A percentile compares a stretch with the other conserved stretches of the same genome.
Evolutionary conservation across 2,113 vertebrate genomes (phyloP).

Genomic region (Lamprotornis superbus): DNA sequence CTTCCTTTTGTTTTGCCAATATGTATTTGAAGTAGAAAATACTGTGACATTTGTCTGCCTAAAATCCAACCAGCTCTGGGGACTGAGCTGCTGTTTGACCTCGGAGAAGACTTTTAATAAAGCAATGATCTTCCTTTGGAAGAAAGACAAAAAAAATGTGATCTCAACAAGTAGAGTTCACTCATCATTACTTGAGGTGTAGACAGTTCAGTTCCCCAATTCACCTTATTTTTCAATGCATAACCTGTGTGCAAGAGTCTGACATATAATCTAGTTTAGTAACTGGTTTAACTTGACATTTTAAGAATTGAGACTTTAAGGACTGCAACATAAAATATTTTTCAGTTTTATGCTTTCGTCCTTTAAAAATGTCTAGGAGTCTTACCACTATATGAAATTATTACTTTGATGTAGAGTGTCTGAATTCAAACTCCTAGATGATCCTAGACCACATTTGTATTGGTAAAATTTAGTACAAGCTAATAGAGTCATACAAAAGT

Average conservation of each 20-base stretch:
- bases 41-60: neutral
- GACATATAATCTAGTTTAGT: neutral
- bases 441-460: neutral
- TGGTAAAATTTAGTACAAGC: neutral
- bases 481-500: neutral
- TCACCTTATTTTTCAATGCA: neutral
- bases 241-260: neutral
- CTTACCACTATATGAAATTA: neutral
- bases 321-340: neutral
- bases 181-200: neutral
- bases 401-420: neutral
- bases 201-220: neutral
- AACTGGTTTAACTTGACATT: neutral
- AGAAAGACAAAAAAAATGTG: neutral
- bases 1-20: neutral
- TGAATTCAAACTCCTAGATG: neutral
- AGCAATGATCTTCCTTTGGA: neutral
- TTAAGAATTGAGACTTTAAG: constrained; percentile 2
- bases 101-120: neutral
- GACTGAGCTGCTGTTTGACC: neutral
- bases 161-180: neutral
- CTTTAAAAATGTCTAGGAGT: neutral
- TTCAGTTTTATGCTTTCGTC: neutral
- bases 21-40: neutral
- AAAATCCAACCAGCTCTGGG: neutral